Conservation (phyloP, 1,140 invertebrate species). For the Magallana ariakensis region DNA sequence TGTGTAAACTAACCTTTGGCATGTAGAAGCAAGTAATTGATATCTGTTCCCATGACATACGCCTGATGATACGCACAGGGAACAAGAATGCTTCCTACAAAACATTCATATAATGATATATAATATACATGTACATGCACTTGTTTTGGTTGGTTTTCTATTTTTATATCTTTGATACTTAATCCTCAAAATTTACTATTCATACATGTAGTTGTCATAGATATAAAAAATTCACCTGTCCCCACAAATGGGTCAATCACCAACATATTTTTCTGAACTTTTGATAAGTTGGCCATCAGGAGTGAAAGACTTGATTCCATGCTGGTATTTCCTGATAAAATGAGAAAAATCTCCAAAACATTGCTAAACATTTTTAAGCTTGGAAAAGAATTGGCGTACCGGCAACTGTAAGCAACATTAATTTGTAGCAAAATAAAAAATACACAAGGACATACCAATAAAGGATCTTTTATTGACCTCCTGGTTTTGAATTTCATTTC, state of each 20-base stretch:
- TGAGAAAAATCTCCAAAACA: no score
- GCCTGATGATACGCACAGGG: slow-evolving; percentile 94
- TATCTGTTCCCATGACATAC: slow-evolving; percentile 94
- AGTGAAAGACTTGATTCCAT: slow-evolving; percentile 97
- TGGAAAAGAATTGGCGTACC: no score
- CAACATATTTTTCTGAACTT: slow-evolving; percentile 86
- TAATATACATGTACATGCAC: no score
- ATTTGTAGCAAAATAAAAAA: background rate
- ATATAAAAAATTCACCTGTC: slow-evolving; percentile 82
- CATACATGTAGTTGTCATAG: no score
- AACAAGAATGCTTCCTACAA: slow-evolving; percentile 89
- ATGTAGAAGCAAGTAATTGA: slow-evolving; percentile 96
- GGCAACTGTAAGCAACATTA: no score
- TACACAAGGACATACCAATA: slow-evolving; percentile 38
- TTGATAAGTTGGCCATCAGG: slow-evolving; percentile 95
- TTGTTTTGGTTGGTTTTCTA: no score
- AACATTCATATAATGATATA: slow-evolving; percentile 31
- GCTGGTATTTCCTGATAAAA: slow-evolving; percentile 87
- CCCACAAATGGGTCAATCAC: slow-evolving; percentile 97
- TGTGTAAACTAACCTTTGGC: slow-evolving; percentile 84
- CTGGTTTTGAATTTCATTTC: slow-evolving; percentile 42
- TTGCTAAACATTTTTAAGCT: no score
- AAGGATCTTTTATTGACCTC: slow-evolving; percentile 45
- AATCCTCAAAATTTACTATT: no score
- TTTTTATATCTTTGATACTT: no score